Percentiles rank a stretch among this genome's conserved stretches.
These are phyloP conservation scores for Diaphora mendica DNA, from an alignment of 2,888 invertebrate species.

Conservation along the genomic window DNA sequence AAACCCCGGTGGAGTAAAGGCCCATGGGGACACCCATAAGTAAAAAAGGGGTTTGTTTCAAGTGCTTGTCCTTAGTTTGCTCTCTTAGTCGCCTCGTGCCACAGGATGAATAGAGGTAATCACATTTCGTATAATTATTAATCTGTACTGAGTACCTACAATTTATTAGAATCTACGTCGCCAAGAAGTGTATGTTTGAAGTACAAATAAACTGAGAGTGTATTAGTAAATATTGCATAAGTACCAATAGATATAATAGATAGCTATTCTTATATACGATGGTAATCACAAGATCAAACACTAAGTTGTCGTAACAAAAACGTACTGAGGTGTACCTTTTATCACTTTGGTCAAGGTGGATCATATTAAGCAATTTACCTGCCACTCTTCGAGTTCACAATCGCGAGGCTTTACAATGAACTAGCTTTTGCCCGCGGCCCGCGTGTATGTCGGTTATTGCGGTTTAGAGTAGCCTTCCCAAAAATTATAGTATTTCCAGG, in stretches of 20 bases:
- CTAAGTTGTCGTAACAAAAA: not conserved
- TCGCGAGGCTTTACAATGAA: not conserved
- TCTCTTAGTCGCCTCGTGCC: too few species aligned
- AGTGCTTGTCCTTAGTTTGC: too few species aligned
- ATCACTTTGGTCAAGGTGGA: not conserved
- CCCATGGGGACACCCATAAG: too few species aligned
- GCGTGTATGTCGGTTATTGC: too few species aligned
- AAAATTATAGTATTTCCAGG: too few species aligned
- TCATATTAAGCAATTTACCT: not conserved
- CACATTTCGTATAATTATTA: too few species aligned
- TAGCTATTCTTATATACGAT: not conserved
- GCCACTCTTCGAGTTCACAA: not conserved
- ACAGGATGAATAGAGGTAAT: too few species aligned
- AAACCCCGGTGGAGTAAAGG: too few species aligned
- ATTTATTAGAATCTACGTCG: not conserved
- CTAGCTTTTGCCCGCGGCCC: too few species aligned
- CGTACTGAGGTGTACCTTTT: not conserved
- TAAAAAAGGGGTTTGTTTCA: too few species aligned
- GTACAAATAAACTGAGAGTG: not conserved
- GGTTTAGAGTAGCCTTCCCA: too few species aligned
- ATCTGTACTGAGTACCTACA: too few species aligned
- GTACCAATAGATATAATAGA: not conserved
- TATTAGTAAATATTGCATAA: not conserved
- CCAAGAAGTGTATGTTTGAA: not conserved
- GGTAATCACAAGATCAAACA: not conserved